Conservation (phyloP, 2,888 invertebrate species). For the Microplitis deprimator region DNA sequence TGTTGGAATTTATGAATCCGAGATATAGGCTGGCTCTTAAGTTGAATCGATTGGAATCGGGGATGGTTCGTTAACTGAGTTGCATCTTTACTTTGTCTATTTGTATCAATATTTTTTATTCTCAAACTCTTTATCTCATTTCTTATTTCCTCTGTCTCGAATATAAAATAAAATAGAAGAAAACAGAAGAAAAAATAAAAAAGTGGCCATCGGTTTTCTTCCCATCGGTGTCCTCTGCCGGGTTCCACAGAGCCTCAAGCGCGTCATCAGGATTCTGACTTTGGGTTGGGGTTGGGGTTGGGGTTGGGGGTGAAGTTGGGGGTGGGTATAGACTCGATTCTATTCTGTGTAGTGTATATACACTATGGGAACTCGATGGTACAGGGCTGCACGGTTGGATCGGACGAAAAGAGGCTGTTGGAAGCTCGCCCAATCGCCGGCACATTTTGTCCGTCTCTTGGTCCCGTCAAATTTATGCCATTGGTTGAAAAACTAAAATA, state of each 20-base stretch:
- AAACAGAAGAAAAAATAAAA: too few species aligned
- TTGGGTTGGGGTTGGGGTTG: too few species aligned
- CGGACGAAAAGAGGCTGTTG: slow-evolving; percentile 61
- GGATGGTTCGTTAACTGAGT: slow-evolving; percentile 64
- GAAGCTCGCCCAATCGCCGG: slow-evolving; percentile 68
- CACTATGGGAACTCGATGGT: slow-evolving; percentile 3
- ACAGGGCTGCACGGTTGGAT: slow-evolving; percentile 29
- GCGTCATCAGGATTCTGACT: too few species aligned
- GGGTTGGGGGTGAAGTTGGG: too few species aligned
- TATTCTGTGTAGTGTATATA: slow-evolving; percentile 3
- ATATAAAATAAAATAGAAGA: slow-evolving; percentile 17
- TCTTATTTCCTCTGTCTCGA: slow-evolving; percentile 26
- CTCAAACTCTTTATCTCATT: slow-evolving; percentile 25
- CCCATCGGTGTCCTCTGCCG: slow-evolving; percentile 9
- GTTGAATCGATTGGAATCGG: slow-evolving; percentile 62
- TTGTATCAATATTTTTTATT: not conserved
- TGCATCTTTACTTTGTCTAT: not conserved
- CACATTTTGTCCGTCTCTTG: slow-evolving; percentile 62
- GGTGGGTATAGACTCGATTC: too few species aligned
- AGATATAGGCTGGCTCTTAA: slow-evolving; percentile 44
- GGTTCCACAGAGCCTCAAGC: too few species aligned
- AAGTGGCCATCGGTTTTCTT: not conserved
- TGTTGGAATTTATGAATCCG: slow-evolving; percentile 51
- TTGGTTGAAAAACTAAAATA: slow-evolving; percentile 63
- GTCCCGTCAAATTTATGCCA: slow-evolving; percentile 35